phyloP scores from a whole-genome alignment of 2,113 vertebrate species.

The Montifringilla adamsi region DNA sequence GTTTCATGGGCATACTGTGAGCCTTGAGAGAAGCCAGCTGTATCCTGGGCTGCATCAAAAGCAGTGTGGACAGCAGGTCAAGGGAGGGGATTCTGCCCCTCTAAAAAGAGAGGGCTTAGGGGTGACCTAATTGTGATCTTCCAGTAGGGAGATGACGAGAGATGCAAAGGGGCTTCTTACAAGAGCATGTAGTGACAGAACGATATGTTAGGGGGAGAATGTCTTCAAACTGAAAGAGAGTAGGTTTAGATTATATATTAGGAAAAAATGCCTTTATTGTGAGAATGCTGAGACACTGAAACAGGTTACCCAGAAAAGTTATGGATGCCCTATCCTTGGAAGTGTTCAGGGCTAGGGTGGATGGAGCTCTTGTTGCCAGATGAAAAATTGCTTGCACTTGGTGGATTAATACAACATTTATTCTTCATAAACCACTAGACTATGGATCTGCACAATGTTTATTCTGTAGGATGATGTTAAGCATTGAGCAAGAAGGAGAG shows the following conservation, averaged over 20 bases:
- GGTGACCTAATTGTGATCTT: background rate
- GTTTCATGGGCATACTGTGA: background rate
- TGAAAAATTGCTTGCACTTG: background rate
- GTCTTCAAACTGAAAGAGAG: background rate
- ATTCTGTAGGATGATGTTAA: background rate
- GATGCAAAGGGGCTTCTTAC: background rate
- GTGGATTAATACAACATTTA: background rate
- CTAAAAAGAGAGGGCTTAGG: background rate
- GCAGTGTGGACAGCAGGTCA: fast-evolving
- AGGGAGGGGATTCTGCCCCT: background rate
- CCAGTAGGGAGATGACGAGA: background rate
- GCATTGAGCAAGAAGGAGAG: background rate
- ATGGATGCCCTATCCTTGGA: background rate
- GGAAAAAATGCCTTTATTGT: background rate
- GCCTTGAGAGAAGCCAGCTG: background rate
- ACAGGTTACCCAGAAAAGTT: background rate
- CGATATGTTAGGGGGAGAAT: background rate
- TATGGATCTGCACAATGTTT: background rate
- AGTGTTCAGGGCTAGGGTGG: background rate
- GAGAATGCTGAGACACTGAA: background rate
- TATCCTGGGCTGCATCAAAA: background rate
- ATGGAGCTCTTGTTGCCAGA: background rate
- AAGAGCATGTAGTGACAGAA: background rate
- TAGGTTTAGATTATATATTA: background rate
- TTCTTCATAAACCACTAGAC: background rate